A percentile compares a stretch with the other conserved stretches of the same genome.
Conservation (phyloP, 53 echinoderm and acorn worm genomes). For the Hippasteria phrygiana region DNA sequence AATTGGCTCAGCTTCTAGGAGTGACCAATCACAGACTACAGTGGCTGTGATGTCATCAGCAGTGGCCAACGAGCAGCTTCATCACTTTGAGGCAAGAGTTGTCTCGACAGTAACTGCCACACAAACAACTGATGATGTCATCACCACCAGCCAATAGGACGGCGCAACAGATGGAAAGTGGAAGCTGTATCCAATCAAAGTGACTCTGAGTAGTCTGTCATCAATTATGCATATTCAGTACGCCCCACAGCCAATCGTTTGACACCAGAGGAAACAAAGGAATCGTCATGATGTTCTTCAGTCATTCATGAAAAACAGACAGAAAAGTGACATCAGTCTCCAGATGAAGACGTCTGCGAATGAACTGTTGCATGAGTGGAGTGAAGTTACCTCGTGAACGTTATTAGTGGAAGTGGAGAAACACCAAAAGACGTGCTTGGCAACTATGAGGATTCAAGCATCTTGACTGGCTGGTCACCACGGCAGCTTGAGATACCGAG, state of each 20-base stretch:
- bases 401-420: neutral
- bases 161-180: neutral
- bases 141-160: conserved; percentile 22
- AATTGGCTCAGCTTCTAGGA: neutral
- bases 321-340: neutral
- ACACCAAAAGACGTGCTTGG: neutral
- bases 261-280: neutral
- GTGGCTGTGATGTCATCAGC: neutral
- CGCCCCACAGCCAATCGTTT: neutral
- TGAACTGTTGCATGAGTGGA: neutral
- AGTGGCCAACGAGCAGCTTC: neutral
- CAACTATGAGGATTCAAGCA: neutral
- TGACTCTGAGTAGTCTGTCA: neutral
- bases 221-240: neutral
- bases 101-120: neutral
- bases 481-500: conserved; percentile 11
- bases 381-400: no score
- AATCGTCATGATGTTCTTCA: neutral
- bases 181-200: neutral
- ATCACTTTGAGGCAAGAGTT: neutral
- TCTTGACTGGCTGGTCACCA: neutral
- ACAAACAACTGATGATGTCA: conserved; percentile 6
- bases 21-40: neutral
- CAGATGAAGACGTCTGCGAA: neutral
- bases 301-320: neutral